Evolutionary conservation across 2,888 invertebrate genomes (phyloP).

Genomic region (Meandrusa payeni): DNA sequence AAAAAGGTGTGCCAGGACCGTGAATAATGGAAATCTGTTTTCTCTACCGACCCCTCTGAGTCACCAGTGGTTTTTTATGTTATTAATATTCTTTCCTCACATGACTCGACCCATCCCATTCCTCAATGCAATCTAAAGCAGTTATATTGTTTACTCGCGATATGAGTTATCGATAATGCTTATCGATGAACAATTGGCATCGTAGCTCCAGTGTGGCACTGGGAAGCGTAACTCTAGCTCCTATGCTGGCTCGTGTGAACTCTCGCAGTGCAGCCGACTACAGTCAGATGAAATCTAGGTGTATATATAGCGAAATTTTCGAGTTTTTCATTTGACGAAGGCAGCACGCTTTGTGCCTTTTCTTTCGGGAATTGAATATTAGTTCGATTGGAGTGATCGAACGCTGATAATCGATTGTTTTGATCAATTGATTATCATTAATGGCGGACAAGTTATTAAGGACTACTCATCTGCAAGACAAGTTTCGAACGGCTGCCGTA

Average conservation of each 20-base stretch:
- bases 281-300: slow-evolving; percentile 53
- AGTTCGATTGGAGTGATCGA: too few relatives aligned
- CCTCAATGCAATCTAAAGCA: background rate
- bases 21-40: too few relatives aligned
- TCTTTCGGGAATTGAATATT: too few relatives aligned
- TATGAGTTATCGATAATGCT: slow-evolving; percentile 41
- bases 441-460: slow-evolving; percentile 72
- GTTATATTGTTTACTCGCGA: slow-evolving; percentile 16
- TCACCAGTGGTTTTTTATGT: too few relatives aligned
- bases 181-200: slow-evolving; percentile 54
- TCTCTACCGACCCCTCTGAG: too few relatives aligned
- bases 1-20: too few relatives aligned
- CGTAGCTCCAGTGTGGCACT: slow-evolving; percentile 44
- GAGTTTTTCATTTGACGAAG: slow-evolving; percentile 69
- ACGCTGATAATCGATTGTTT: slow-evolving; percentile 24
- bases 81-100: too few relatives aligned
- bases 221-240: slow-evolving; percentile 37
- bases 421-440: slow-evolving; percentile 37
- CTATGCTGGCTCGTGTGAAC: slow-evolving; percentile 37
- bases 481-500: slow-evolving; percentile 46
- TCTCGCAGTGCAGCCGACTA: background rate
- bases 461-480: slow-evolving; percentile 56
- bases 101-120: background rate
- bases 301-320: slow-evolving; percentile 58
- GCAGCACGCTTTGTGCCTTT: too few relatives aligned